Evolutionary conservation across 2,888 invertebrate genomes (phyloP).

Genomic region (Lapara coniferarum): DNA sequence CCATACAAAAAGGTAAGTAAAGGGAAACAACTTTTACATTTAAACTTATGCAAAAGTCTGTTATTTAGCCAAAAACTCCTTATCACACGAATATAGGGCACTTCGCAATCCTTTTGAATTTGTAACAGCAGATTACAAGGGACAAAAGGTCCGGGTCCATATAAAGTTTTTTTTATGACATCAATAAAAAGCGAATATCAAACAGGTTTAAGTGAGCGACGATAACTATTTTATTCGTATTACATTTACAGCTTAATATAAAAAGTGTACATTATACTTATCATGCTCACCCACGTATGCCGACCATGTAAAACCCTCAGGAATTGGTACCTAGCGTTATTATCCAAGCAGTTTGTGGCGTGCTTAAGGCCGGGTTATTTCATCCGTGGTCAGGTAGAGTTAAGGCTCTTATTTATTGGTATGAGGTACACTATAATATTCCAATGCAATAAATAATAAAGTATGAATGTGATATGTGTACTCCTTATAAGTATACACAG

Average conservation of each 20-base stretch:
- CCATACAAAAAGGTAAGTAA: too few relatives aligned
- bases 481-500: too few relatives aligned
- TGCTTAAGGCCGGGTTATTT: too few relatives aligned
- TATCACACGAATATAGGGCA: slow-evolving; percentile 14
- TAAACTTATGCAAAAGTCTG: background rate
- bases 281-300: too few relatives aligned
- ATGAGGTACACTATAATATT: too few relatives aligned
- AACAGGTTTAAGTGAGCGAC: background rate
- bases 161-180: slow-evolving; percentile 26
- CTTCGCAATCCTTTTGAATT: slow-evolving; percentile 18
- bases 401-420: too few relatives aligned
- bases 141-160: slow-evolving; percentile 24
- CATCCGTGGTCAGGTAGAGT: too few relatives aligned
- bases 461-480: too few relatives aligned
- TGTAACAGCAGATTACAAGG: slow-evolving; percentile 25
- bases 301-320: too few relatives aligned
- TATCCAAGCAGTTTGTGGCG: too few relatives aligned
- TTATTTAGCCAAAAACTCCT: background rate
- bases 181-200: slow-evolving; percentile 25
- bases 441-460: too few relatives aligned
- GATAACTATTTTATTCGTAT: background rate
- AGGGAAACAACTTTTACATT: background rate
- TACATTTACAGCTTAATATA: background rate
- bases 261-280: background rate
- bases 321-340: too few relatives aligned